Evolutionary conservation across 2,797 vertebrate genomes (phyloP).

Genomic region (Pogoniulus pusillus): DNA sequence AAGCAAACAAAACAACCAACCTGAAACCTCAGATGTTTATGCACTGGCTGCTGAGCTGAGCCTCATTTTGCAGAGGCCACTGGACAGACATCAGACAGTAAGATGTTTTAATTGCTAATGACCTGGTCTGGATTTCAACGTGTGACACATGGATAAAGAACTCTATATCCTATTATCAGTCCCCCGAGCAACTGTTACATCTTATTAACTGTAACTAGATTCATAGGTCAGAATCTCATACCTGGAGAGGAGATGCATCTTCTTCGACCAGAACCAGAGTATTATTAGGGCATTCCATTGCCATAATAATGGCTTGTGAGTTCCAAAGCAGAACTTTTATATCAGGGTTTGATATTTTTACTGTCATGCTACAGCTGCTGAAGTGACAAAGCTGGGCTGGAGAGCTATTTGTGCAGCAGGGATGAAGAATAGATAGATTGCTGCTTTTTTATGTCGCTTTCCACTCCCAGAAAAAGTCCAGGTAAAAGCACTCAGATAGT

Average conservation of each 20-base stretch:
- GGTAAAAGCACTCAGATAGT: not conserved
- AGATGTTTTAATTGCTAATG: conserved; percentile 49
- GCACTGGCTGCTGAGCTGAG: not conserved
- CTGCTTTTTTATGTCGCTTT: not conserved
- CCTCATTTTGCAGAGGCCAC: not conserved
- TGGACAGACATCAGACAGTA: not conserved
- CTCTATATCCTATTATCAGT: conserved; percentile 43
- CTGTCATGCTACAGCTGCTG: conserved; percentile 9
- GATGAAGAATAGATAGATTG: not conserved
- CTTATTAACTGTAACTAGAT: conserved; percentile 42
- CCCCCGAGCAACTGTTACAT: not conserved
- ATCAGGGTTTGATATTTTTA: conserved; percentile 14
- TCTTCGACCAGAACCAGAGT: not conserved
- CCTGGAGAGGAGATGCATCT: not conserved
- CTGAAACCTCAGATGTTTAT: not conserved
- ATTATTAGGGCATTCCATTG: not conserved
- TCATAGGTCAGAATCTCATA: not conserved
- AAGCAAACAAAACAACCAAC: not conserved
- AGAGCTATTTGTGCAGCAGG: not conserved
- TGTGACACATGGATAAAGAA: conserved; percentile 17
- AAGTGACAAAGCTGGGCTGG: not conserved
- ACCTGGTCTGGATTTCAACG: conserved; percentile 28
- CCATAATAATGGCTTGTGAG: not conserved
- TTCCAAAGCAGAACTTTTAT: not conserved
- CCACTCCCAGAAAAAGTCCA: not conserved